A percentile compares a stretch with the other conserved stretches of the same genome.
These are phyloP conservation scores for Leptopterna dolabrata DNA, from an alignment of 2,888 invertebrate species.

Conservation along the genomic window DNA sequence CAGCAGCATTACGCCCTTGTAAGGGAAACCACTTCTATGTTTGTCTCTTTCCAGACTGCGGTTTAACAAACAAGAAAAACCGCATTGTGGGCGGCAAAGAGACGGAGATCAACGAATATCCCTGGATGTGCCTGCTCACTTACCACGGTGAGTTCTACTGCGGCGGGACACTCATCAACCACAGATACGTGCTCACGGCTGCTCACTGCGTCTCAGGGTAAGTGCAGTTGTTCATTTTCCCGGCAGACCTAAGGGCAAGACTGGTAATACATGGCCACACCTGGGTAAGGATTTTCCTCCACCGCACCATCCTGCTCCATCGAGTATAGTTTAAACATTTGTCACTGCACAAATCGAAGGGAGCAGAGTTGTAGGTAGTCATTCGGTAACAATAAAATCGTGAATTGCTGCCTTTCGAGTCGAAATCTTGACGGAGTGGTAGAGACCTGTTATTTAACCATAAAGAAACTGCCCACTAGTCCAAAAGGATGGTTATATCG, in stretches of 20 bases:
- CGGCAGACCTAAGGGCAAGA: not conserved
- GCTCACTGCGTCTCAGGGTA: slow-evolving; percentile 66
- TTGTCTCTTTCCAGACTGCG: slow-evolving; percentile 64
- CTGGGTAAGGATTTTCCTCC: too few relatives aligned
- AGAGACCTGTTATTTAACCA: too few relatives aligned
- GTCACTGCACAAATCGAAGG: too few relatives aligned
- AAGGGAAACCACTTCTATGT: not conserved
- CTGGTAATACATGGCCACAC: not conserved
- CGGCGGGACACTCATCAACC: slow-evolving; percentile 66
- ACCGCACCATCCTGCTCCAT: too few relatives aligned
- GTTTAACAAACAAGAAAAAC: slow-evolving; percentile 65
- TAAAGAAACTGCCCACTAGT: too few relatives aligned
- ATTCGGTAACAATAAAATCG: too few relatives aligned
- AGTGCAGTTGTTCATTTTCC: slow-evolving; percentile 53
- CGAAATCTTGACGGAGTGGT: too few relatives aligned
- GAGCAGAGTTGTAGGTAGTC: too few relatives aligned
- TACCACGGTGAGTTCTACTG: slow-evolving; percentile 66
- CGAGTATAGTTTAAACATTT: too few relatives aligned
- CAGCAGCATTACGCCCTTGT: not conserved
- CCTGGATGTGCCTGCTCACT: slow-evolving; percentile 67
- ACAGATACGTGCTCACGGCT: slow-evolving; percentile 66
- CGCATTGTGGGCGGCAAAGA: slow-evolving; percentile 66
- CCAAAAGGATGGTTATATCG: too few relatives aligned
- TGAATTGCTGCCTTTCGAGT: too few relatives aligned
- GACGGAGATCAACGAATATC: slow-evolving; percentile 66